Percentiles rank a stretch among this genome's conserved stretches.
phyloP scores from a whole-genome alignment of 2,888 invertebrate genomes.

The Falcaria lacertinaria region DNA sequence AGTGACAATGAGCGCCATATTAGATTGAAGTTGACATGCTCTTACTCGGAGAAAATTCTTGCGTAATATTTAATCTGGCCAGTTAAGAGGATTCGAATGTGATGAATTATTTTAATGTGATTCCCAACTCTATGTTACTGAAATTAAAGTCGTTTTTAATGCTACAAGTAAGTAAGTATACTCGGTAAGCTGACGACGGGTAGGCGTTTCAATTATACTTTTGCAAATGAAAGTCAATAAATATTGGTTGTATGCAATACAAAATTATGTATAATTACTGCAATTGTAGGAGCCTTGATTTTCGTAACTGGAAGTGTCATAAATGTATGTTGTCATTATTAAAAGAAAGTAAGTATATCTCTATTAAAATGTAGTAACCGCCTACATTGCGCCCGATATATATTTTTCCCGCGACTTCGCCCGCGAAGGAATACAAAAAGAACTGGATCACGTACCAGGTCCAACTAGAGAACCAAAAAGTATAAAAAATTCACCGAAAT shows the following conservation, averaged over 20 bases:
- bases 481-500: too few relatives aligned
- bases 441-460: too few relatives aligned
- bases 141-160: background rate
- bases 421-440: too few relatives aligned
- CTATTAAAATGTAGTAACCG: too few relatives aligned
- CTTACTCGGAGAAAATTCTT: constrained; percentile 51
- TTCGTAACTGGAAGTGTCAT: background rate
- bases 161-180: too few relatives aligned
- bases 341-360: background rate
- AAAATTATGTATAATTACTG: background rate
- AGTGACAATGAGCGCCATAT: constrained; percentile 27
- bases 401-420: too few relatives aligned
- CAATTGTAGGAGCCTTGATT: background rate
- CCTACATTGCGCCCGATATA: too few relatives aligned
- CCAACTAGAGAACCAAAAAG: too few relatives aligned
- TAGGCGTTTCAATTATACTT: background rate
- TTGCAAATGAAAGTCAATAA: background rate
- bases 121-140: background rate
- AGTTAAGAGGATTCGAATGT: constrained; percentile 14
- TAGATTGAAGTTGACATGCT: constrained; percentile 26
- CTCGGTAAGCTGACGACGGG: background rate
- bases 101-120: constrained; percentile 5
- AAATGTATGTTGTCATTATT: background rate
- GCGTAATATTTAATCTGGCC: constrained; percentile 37
- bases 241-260: background rate